Base-by-base conservation (phyloP, 1,140 invertebrate genomes). In the Lycorma delicatula region DNA sequence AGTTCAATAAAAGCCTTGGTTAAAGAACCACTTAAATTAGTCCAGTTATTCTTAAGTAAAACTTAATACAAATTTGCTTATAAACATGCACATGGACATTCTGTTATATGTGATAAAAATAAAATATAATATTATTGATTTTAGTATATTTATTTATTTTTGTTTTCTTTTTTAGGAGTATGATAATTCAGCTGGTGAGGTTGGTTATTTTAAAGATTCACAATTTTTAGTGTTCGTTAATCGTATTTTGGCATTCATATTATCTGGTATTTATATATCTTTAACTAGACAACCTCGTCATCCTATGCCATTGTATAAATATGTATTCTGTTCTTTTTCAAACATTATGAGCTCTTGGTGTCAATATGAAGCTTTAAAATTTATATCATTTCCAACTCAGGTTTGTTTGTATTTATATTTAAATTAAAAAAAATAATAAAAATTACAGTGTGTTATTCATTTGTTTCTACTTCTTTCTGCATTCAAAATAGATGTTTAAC, bases 291-390 rank as follows among this genome's bases (percentile, higher is more conserved):
- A 88, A 61, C 82, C 87, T 5, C 74, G 82, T 5, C 85, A 92
- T 66, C 78, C 78, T 41, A 87, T 91, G 49, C 96, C 97, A 3
- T 75, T 98, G 2, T 98, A 97, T 72, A 93, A 96, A 75, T 98
- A 98, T 76, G 89, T 89, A 0, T 98, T 88, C 75, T 93, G 93
- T 70, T 96, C 95, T 0, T 84, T 99, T 64, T 97, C 93, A 16
- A 99, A 99, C 74, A 93, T 98, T 58, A 85, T 99, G 81, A 97
- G 94, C 70, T 95, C 93, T 36, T 99, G 96, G 96, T 98, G 93
- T 74, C 97, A 99, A 74, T 99, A 99, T 70, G 97, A 99, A 76
- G 96, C 96, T 20, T 76, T 99, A 2, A 99, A 98, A 74, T 99
- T 89, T 76, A 92, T 99, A 62, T 96, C 88, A 67, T 99, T 99